These are phyloP conservation scores for Virgularia gustaviana DNA, from an alignment of 92 coral and sea anemone species.

Conservation along the genomic window DNA sequence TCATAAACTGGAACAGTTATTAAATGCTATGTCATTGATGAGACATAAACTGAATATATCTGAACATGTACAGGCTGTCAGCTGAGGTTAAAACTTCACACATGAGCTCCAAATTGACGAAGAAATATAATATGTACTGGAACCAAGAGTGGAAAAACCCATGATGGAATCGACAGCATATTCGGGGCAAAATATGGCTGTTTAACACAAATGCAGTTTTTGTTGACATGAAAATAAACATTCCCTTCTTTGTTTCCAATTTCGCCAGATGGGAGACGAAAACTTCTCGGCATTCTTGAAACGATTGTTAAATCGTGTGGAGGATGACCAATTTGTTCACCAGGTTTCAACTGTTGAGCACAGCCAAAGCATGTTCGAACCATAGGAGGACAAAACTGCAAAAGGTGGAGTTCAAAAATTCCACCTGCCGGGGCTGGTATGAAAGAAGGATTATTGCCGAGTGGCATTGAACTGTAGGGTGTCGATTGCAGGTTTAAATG, in stretches of 20 bases:
- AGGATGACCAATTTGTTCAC: conserved; percentile 1
- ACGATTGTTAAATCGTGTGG: conserved; percentile 12
- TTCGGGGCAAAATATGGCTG: background rate
- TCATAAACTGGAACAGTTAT: no score
- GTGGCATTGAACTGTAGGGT: conserved; percentile 5
- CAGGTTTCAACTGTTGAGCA: background rate
- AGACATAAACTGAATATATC: no score
- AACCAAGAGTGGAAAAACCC: no score
- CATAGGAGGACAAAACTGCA: no score
- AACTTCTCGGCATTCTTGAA: conserved; percentile 9
- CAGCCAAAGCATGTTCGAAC: background rate
- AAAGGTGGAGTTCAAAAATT: background rate
- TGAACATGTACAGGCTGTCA: no score
- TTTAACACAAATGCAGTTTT: background rate
- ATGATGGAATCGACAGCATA: conserved; percentile 5
- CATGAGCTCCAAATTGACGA: no score
- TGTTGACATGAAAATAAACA: conserved; percentile 12
- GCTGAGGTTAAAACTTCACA: no score
- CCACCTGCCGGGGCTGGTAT: conserved; percentile 7
- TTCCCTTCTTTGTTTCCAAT: conserved; percentile 6
- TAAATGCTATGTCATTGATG: no score
- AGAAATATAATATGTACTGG: no score
- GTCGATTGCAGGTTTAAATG: background rate
- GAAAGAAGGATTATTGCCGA: conserved; percentile 6
- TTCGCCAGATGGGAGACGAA: conserved; percentile 3